Evolutionary conservation across 2,113 vertebrate genomes (phyloP), one percentile per base, ranked within the genome.

Genomic region (Seriola quinqueradiata): DNA sequence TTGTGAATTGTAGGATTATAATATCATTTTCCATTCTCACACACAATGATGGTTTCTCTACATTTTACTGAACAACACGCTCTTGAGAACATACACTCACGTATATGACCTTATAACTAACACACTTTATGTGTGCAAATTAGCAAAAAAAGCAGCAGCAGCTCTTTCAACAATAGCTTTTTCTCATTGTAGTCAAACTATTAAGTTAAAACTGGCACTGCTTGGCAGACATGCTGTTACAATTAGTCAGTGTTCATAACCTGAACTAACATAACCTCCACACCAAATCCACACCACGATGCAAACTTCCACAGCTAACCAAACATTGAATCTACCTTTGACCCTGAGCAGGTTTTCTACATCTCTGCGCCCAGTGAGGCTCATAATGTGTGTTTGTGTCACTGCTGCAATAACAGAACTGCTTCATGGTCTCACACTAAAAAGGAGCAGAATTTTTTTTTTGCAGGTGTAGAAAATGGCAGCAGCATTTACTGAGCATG

Each of bases 261-360:
- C 44, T 32, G 44, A 38, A 65, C 50, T 13, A 59, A 42, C 5
- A 84, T 75, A 77, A 77, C 55, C 16, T 14, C 32, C 32, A 36
- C 40, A 60, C 70, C 36, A 52, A 21, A 59, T 14, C 32, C 32
- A 36, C 40, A 60, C 70, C 28, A 52, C 19, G 55, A 55, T 25
- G 10, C 64, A 32, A 57, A 46, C 63, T 23, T 73, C 2, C 28
- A 52, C 25, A 48, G 40, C 40, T 70, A 58, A 64, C 63, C 52
- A 52, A 48, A 2, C 28, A n/a, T 0, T 25, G 36, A 38, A 34
- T 52, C n/a, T 3, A 38, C 40, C 40, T 60, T 60, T 64, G 64
- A 64, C 55, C 38, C 38, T 44, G 14, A 50, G 38, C 59, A 32
- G 7, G 21, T 81, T 57, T 48, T 10, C 61, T 57, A 23, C 48